A percentile compares a stretch with the other conserved stretches of the same genome.
Conservation (phyloP, 2,888 invertebrate genomes). For the Sesia bembeciformis region DNA sequence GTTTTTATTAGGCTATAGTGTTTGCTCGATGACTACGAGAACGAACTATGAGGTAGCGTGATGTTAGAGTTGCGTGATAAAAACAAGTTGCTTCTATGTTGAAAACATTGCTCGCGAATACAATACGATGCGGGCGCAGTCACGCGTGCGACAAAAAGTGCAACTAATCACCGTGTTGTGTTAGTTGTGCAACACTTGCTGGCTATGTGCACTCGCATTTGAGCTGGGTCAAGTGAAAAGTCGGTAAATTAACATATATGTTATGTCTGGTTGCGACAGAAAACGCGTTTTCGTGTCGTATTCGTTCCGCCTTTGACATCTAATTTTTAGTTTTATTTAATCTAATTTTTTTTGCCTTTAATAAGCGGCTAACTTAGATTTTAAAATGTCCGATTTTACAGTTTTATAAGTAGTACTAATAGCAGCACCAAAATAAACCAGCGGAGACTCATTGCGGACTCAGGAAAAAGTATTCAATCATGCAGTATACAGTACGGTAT, state of each 20-base stretch:
- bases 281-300: slow-evolving; percentile 1
- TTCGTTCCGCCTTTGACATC: no score
- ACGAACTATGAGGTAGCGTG: neutral
- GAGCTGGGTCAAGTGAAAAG: slow-evolving; percentile 41
- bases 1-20: no score
- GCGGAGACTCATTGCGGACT: no score
- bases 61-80: slow-evolving; percentile 21
- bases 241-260: slow-evolving; percentile 12
- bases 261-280: slow-evolving; percentile 1
- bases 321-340: no score
- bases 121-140: slow-evolving; percentile 11
- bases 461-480: no score
- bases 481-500: no score
- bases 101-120: slow-evolving; percentile 20
- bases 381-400: no score
- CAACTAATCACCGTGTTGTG: slow-evolving; percentile 18
- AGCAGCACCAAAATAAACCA: no score
- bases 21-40: no score
- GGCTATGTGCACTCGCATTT: slow-evolving; percentile 17
- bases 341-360: no score
- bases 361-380: no score
- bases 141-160: slow-evolving; percentile 25
- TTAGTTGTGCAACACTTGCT: slow-evolving; percentile 17
- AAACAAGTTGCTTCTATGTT: slow-evolving; percentile 23
- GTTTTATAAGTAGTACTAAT: no score